Evolutionary conservation across 1,140 invertebrate species (phyloP).

Genomic region (Heliconius hermathena): DNA sequence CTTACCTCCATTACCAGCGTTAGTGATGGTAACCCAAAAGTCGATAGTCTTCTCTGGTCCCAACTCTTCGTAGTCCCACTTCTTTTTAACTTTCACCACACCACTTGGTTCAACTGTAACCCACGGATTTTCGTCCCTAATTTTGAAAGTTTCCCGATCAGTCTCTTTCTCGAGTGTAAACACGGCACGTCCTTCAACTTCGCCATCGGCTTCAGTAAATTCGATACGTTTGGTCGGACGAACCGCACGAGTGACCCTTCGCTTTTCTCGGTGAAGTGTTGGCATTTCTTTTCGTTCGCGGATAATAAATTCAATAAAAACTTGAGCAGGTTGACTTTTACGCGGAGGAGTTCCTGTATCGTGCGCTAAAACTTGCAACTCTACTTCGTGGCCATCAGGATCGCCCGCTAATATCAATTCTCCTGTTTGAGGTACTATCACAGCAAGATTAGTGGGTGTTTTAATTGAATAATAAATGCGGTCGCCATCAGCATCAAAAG

Average conservation of each 20-base stretch:
- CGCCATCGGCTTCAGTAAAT: conserved; percentile 95
- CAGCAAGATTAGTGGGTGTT: conserved; percentile 89
- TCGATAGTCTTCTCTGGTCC: conserved; percentile 98
- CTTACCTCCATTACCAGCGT: conserved; percentile 92
- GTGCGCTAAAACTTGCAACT: conserved; percentile 90
- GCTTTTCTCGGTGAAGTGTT: conserved; percentile 87
- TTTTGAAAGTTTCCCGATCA: conserved; percentile 95
- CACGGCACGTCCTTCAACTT: conserved; percentile 92
- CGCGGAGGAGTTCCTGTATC: conserved; percentile 88
- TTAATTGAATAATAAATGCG: conserved; percentile 91
- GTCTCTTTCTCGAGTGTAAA: conserved; percentile 96
- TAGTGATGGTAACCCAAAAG: conserved; percentile 97
- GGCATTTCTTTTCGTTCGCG: conserved; percentile 83
- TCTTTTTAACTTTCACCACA: conserved; percentile 95
- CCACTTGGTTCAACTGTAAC: conserved; percentile 95
- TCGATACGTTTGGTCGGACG: conserved; percentile 95
- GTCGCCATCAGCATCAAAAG: conserved; percentile 93
- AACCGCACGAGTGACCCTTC: conserved; percentile 92
- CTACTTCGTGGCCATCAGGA: conserved; percentile 85
- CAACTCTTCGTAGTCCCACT: conserved; percentile 97
- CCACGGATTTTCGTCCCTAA: conserved; percentile 96
- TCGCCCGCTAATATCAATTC: conserved; percentile 91
- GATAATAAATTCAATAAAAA: conserved; percentile 88
- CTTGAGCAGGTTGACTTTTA: conserved; percentile 87
- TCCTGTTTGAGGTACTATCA: conserved; percentile 95